These are phyloP conservation scores for Mus spicilegus DNA, from an alignment of 2,113 vertebrate genomes.

Conservation along the genomic window DNA sequence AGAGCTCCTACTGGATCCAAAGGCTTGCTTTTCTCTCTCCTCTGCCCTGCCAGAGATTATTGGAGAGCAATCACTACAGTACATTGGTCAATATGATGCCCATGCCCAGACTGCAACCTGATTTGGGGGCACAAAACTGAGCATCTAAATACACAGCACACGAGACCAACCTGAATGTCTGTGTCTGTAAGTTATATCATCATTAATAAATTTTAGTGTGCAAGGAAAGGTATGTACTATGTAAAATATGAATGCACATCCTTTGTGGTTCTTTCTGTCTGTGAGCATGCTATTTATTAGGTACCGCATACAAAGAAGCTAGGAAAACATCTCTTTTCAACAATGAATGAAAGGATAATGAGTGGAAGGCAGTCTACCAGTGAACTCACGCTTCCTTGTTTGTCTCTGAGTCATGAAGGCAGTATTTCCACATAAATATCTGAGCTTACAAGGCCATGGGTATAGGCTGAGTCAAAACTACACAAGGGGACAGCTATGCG, in stretches of 20 bases:
- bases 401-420: not conserved
- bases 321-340: not conserved
- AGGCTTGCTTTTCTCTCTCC: no score
- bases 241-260: not conserved
- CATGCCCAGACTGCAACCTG: no score
- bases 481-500: slow-evolving; percentile 30
- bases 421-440: slow-evolving; percentile 37
- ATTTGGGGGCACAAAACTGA: no score
- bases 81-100: no score
- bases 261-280: not conserved
- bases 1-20: no score
- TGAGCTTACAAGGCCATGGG: not conserved
- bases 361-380: not conserved
- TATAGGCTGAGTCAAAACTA: slow-evolving; percentile 11
- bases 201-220: not conserved
- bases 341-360: not conserved
- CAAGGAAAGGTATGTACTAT: not conserved
- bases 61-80: no score
- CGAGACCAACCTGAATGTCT: not conserved
- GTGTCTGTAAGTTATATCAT: not conserved
- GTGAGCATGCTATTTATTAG: not conserved
- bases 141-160: no score
- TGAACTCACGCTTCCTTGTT: not conserved
- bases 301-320: not conserved
- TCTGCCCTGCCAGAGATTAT: no score